Conservation (phyloP, 2,113 vertebrate genomes). For the Dendrocopos noguchii region DNA sequence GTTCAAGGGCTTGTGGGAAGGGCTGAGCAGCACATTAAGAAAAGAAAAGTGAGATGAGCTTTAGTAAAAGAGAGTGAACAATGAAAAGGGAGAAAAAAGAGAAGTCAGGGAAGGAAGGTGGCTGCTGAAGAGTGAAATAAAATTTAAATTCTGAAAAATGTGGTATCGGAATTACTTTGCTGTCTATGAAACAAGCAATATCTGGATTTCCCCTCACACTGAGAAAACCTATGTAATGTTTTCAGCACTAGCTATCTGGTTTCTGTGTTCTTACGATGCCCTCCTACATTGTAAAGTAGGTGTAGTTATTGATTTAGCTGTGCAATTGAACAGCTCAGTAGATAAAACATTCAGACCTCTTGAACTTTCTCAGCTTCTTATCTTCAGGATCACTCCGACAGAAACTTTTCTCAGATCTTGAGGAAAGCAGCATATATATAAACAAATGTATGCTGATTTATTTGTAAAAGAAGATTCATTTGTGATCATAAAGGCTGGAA, state of each 20-base stretch:
- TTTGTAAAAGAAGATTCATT: neutral
- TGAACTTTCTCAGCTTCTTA: neutral
- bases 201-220: neutral
- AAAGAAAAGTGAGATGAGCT: neutral
- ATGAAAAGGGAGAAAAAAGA: neutral
- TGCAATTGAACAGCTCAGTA: neutral
- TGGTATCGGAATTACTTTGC: neutral
- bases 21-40: neutral
- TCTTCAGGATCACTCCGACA: neutral
- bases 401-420: neutral
- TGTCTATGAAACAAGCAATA: neutral
- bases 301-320: neutral
- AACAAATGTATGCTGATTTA: neutral
- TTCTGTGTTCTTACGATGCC: neutral
- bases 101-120: neutral
- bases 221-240: neutral
- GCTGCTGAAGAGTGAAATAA: neutral
- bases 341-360: neutral
- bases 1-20: neutral
- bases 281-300: neutral
- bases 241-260: neutral
- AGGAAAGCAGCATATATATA: neutral
- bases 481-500: neutral
- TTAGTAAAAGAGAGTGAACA: neutral
- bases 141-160: neutral